Conservation (phyloP, 2,797 vertebrate genomes). For the Microctenopoma stevenorrisi region DNA sequence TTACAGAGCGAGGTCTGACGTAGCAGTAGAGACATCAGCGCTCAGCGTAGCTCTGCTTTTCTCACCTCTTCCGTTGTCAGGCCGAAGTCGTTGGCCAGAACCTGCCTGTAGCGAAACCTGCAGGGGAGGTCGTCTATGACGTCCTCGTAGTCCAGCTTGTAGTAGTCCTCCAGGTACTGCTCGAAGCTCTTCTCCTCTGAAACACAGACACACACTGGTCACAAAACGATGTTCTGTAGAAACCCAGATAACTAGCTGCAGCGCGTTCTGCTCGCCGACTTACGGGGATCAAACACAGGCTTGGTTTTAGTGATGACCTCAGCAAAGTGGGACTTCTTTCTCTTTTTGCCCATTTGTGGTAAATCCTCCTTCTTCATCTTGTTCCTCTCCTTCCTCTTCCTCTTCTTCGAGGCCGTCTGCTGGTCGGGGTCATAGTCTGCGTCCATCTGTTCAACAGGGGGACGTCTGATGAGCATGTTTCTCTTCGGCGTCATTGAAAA, state of each 20-base stretch:
- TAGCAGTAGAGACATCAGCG: no score
- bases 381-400: conserved; percentile 71
- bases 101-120: conserved; percentile 90
- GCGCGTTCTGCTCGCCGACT: no score
- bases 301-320: conserved; percentile 82
- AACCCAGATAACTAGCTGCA: no score
- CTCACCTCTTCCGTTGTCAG: conserved; percentile 89
- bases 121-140: conserved; percentile 91
- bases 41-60: background rate
- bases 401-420: conserved; percentile 76
- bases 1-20: background rate
- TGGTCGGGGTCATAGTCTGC: conserved; percentile 89
- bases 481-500: background rate
- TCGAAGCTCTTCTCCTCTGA: conserved; percentile 89
- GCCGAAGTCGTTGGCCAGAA: conserved; percentile 91
- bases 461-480: background rate
- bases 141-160: conserved; percentile 91
- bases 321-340: conserved; percentile 86
- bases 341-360: conserved; percentile 84
- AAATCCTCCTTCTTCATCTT: conserved; percentile 76
- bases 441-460: conserved; percentile 86
- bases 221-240: no score
- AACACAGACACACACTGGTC: conserved; percentile 21
- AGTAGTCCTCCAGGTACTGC: conserved; percentile 92
- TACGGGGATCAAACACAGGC: conserved; percentile 89